Conservation (phyloP, 2,888 invertebrate species). For the Acleris laterana region DNA sequence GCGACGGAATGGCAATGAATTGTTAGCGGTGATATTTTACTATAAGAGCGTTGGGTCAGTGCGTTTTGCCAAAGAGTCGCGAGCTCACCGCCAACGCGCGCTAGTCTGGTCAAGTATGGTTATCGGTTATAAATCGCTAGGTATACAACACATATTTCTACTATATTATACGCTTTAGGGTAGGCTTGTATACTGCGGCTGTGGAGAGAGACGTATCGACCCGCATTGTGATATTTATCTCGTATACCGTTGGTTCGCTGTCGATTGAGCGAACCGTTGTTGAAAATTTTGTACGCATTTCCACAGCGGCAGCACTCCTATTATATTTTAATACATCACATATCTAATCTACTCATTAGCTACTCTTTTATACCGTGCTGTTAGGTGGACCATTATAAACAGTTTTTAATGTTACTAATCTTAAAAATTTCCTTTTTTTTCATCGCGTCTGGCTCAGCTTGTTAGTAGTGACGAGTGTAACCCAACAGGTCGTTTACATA, state of each 20-base stretch:
- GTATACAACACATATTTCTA: constrained; percentile 62
- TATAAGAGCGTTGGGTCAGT: constrained; percentile 50
- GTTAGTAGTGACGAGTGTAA: constrained; percentile 25
- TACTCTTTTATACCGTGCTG: constrained; percentile 72
- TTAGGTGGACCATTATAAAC: constrained; percentile 70
- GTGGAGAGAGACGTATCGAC: constrained; percentile 48
- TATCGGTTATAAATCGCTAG: constrained; percentile 67
- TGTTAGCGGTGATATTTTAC: constrained; percentile 71
- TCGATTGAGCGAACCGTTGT: constrained; percentile 28
- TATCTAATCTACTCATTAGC: constrained; percentile 78
- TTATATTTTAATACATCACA: constrained; percentile 77
- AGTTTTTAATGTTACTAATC: constrained; percentile 36
- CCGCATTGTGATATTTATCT: constrained; percentile 45
- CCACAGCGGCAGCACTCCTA: constrained; percentile 50
- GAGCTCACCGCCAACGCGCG: constrained; percentile 45
- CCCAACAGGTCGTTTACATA: constrained; percentile 25
- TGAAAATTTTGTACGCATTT: constrained; percentile 47
- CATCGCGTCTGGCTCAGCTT: constrained; percentile 44
- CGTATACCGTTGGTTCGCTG: constrained; percentile 37
- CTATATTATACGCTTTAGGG: constrained; percentile 73
- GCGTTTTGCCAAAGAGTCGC: constrained; percentile 47
- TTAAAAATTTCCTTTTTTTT: constrained; percentile 25
- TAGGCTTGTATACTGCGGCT: constrained; percentile 62
- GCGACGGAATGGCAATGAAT: constrained; percentile 52
- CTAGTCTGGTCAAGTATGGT: constrained; percentile 70